A percentile compares a stretch with the other conserved stretches of the same genome.
phyloP scores from a whole-genome alignment of 2,113 vertebrate species.

The Cariama cristata region DNA sequence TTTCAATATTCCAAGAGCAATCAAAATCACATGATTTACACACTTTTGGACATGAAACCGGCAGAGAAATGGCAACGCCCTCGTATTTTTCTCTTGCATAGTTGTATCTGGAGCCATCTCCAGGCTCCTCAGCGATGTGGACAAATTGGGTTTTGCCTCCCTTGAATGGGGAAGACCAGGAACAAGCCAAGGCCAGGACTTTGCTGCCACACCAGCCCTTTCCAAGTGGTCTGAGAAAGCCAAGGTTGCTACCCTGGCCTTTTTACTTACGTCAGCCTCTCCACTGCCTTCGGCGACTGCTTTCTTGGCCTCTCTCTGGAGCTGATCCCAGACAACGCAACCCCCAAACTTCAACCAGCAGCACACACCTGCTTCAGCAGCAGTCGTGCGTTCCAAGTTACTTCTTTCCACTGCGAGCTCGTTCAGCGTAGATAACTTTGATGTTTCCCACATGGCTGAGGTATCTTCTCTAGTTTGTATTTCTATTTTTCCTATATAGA shows the following conservation, averaged over 20 bases:
- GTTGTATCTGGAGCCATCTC: neutral
- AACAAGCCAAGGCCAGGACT: neutral
- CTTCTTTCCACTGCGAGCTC: neutral
- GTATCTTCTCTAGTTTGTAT: neutral
- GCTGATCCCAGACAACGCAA: neutral
- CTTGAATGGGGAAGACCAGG: accelerated
- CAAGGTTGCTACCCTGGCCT: neutral
- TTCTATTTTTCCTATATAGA: neutral
- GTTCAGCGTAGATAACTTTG: neutral
- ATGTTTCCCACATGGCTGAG: neutral
- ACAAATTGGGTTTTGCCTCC: neutral
- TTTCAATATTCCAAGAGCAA: neutral
- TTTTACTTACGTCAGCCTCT: neutral
- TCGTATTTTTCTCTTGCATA: neutral
- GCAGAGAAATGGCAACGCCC: neutral
- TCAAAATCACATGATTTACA: neutral
- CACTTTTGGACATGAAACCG: neutral
- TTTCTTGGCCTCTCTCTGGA: neutral
- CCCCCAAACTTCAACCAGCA: neutral
- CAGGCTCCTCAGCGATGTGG: neutral
- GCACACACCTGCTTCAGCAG: neutral
- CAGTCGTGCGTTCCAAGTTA: neutral
- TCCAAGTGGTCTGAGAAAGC: neutral
- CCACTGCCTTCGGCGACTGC: neutral
- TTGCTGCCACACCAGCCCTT: neutral